Conservation (phyloP, 2,888 invertebrate species). For the Gonocerus acuteangulatus region DNA sequence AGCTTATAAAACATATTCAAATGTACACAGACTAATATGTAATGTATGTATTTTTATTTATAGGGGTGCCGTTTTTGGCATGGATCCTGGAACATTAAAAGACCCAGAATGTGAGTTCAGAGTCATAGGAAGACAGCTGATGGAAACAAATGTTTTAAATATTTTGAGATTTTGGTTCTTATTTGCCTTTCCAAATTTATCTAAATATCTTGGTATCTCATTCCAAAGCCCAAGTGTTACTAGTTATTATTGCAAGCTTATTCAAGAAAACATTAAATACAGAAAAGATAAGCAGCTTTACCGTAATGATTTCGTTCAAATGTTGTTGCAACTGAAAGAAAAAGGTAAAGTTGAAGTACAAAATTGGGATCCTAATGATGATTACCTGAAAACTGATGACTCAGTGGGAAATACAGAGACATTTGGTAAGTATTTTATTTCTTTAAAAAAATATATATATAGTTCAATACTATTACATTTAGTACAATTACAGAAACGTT, state of each 20-base stretch:
- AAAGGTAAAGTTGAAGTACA: slow-evolving; percentile 18
- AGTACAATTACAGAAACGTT: no score
- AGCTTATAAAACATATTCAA: no score
- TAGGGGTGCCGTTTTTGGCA: slow-evolving; percentile 20
- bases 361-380: slow-evolving; percentile 22
- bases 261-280: slow-evolving; percentile 1
- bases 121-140: slow-evolving; percentile 14
- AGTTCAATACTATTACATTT: neutral
- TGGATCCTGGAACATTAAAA: slow-evolving; percentile 8
- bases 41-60: no score
- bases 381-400: slow-evolving; percentile 10
- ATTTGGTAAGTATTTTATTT: neutral
- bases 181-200: neutral
- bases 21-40: no score
- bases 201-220: neutral
- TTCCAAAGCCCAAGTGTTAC: neutral
- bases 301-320: slow-evolving; percentile 16
- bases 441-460: neutral
- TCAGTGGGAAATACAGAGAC: neutral
- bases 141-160: neutral
- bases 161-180: neutral
- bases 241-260: neutral
- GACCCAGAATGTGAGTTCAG: slow-evolving; percentile 18
- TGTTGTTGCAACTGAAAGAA: slow-evolving; percentile 18
- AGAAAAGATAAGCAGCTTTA: slow-evolving; percentile 6